phyloP scores from a whole-genome alignment of 2,888 invertebrate species.

The Chromoteleia sp. region DNA sequence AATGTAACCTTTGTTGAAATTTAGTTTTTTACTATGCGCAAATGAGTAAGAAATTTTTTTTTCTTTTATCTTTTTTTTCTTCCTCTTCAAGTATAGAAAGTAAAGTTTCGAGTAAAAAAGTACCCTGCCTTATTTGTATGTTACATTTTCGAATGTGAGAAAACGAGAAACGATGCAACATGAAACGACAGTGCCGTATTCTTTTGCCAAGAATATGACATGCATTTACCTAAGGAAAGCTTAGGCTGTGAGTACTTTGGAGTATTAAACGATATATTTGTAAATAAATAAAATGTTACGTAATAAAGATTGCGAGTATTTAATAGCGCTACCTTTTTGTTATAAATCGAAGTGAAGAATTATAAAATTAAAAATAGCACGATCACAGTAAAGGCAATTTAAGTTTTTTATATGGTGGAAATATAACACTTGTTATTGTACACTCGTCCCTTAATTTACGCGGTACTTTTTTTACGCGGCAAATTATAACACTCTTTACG shows the following conservation, averaged over 20 bases:
- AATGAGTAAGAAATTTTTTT: constrained; percentile 15
- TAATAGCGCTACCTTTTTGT: too few species aligned
- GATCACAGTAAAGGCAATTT: too few species aligned
- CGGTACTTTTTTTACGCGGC: too few species aligned
- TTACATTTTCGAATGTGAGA: constrained; percentile 31
- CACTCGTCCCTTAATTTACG: too few species aligned
- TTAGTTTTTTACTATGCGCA: constrained; percentile 16
- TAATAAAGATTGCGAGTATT: constrained; percentile 70
- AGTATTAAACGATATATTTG: constrained; percentile 83
- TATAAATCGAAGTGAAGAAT: too few species aligned
- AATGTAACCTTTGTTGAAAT: constrained; percentile 55
- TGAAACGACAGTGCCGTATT: constrained; percentile 61
- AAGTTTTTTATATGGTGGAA: too few species aligned
- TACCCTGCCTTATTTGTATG: constrained; percentile 65
- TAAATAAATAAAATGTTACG: constrained; percentile 83
- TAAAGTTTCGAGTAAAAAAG: constrained; percentile 41
- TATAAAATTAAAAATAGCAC: too few species aligned
- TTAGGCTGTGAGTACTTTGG: constrained; percentile 84
- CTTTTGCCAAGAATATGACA: constrained; percentile 70
- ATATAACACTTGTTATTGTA: too few species aligned
- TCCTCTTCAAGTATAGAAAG: constrained; percentile 15
- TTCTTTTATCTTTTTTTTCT: not conserved
- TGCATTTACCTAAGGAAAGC: constrained; percentile 83
- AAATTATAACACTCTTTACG: too few species aligned
- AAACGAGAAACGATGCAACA: constrained; percentile 33